A percentile compares a stretch with the other conserved stretches of the same genome.
These are phyloP conservation scores for Calcarius lapponicus DNA, from an alignment of 2,797 vertebrate species.

Conservation along the genomic window DNA sequence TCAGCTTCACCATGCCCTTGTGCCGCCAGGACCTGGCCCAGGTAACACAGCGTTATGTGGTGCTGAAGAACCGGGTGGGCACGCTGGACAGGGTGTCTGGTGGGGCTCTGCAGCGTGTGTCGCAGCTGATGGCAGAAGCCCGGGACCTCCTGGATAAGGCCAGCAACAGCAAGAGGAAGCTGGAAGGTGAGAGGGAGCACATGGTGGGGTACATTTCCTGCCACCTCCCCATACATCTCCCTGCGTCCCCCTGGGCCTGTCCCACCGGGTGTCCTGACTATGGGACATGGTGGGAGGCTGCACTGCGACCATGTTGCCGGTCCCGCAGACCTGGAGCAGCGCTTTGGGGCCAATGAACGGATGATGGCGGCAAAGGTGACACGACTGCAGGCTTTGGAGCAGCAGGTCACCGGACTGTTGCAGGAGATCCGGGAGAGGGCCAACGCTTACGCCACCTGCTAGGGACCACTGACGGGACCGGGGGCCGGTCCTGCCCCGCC, in stretches of 20 bases:
- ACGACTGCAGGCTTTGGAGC: slow-evolving; percentile 76
- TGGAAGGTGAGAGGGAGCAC: slow-evolving; percentile 71
- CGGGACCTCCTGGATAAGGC: slow-evolving; percentile 79
- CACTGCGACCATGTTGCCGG: not conserved
- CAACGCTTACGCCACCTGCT: slow-evolving; percentile 79
- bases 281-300: fast-evolving
- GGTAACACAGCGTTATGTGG: slow-evolving; percentile 57
- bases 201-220: not conserved
- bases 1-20: not conserved
- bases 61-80: slow-evolving; percentile 76
- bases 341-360: slow-evolving; percentile 79
- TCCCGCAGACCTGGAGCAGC: slow-evolving; percentile 79
- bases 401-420: slow-evolving; percentile 70
- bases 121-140: slow-evolving; percentile 77
- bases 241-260: not conserved
- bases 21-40: not conserved
- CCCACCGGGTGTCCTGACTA: not conserved
- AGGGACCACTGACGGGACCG: not conserved
- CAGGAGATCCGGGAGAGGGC: slow-evolving; percentile 74
- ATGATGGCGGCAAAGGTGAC: slow-evolving; percentile 77
- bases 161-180: slow-evolving; percentile 74
- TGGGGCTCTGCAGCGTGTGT: slow-evolving; percentile 70
- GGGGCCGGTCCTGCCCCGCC: not conserved
- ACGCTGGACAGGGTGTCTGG: slow-evolving; percentile 60
- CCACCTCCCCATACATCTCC: fast-evolving